These are phyloP conservation scores for Polymixis lichenea DNA, from an alignment of 2,888 invertebrate species.

Conservation along the genomic window DNA sequence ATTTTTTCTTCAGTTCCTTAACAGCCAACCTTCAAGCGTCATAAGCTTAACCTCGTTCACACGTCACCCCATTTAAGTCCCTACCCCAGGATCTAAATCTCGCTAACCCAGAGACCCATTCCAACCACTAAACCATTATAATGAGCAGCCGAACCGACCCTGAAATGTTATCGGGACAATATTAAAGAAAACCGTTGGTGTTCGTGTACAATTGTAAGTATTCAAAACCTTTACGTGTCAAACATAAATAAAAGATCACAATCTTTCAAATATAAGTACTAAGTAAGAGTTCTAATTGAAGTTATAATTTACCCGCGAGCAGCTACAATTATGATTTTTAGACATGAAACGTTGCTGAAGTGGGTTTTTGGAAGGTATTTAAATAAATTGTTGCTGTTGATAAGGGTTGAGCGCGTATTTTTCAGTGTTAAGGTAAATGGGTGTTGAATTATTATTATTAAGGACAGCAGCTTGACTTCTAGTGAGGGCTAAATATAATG, in stretches of 20 bases:
- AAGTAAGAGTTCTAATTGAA: constrained; percentile 40
- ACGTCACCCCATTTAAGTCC: neutral
- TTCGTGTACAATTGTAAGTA: constrained; percentile 40
- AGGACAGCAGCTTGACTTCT: neutral
- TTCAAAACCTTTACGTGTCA: constrained; percentile 46
- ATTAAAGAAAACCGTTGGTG: neutral
- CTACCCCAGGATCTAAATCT: constrained; percentile 10
- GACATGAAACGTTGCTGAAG: constrained; percentile 46
- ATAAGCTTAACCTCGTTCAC: constrained; percentile 3
- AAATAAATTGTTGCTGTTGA: constrained; percentile 11
- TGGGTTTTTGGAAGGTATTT: constrained; percentile 22
- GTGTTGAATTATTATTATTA: neutral
- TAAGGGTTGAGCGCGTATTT: neutral
- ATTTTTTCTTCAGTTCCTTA: neutral
- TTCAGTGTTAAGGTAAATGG: constrained; percentile 32
- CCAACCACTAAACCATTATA: constrained; percentile 6
- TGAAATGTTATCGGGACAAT: constrained; percentile 36
- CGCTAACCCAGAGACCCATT: neutral
- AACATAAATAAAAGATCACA: constrained; percentile 54
- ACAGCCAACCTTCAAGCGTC: neutral
- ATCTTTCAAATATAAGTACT: constrained; percentile 42
- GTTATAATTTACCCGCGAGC: constrained; percentile 38
- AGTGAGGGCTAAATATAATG: neutral
- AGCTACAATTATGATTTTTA: constrained; percentile 48
- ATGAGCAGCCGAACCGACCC: constrained; percentile 8